A percentile compares a stretch with the other conserved stretches of the same genome.
Conservation (phyloP, 2,113 vertebrate genomes). For the Electrona antarctica region DNA sequence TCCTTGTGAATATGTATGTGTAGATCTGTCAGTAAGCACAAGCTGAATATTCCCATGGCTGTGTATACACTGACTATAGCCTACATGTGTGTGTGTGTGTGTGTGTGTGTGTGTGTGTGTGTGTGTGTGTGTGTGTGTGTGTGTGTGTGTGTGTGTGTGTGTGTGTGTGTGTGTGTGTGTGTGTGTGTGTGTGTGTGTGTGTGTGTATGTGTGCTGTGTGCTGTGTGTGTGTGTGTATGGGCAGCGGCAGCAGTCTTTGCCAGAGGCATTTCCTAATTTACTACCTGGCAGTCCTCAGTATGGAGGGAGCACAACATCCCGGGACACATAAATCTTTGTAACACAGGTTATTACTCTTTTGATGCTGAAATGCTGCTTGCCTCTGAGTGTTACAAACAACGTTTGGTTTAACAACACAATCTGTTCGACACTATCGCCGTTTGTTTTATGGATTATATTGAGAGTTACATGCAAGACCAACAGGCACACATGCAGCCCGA, state of each 20-base stretch:
- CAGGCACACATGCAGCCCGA: slow-evolving; percentile 44
- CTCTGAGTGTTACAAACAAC: slow-evolving; percentile 74
- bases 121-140: too few relatives aligned
- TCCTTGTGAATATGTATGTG: not conserved
- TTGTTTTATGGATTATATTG: slow-evolving; percentile 79
- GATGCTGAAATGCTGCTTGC: slow-evolving; percentile 74
- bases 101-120: too few relatives aligned
- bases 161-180: slow-evolving; percentile 4
- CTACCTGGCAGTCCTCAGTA: slow-evolving; percentile 71
- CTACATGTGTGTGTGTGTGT: too few relatives aligned
- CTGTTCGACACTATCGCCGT: slow-evolving; percentile 75
- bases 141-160: not conserved
- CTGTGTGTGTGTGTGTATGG: slow-evolving; percentile 27
- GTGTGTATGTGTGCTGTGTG: slow-evolving; percentile 1
- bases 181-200: slow-evolving; percentile 9
- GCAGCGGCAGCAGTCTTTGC: slow-evolving; percentile 48
- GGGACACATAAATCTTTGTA: slow-evolving; percentile 75
- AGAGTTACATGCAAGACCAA: slow-evolving; percentile 52
- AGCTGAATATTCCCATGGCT: too few relatives aligned
- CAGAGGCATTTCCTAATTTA: slow-evolving; percentile 78
- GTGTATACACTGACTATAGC: too few relatives aligned
- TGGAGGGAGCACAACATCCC: slow-evolving; percentile 60
- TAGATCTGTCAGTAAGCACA: not conserved
- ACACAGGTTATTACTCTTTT: slow-evolving; percentile 78
- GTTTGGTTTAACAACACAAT: slow-evolving; percentile 80